These are phyloP conservation scores for Opisthocomus hoazin DNA, from an alignment of 2,113 vertebrate species.

Conservation along the genomic window DNA sequence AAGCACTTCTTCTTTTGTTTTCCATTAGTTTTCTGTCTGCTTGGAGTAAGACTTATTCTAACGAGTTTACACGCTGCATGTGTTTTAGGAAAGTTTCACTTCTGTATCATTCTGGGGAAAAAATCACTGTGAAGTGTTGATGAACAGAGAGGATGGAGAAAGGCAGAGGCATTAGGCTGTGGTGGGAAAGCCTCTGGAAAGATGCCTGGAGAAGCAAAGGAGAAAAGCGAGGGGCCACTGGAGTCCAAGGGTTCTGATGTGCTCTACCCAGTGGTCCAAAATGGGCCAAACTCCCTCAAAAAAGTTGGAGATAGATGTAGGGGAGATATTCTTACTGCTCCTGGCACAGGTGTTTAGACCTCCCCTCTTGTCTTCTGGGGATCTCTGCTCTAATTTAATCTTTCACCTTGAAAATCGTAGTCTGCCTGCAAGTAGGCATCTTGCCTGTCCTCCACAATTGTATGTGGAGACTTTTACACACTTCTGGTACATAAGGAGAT, in stretches of 20 bases:
- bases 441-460: neutral
- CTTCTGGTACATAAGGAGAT: too few species aligned
- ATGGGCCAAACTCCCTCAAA: neutral
- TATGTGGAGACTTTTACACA: neutral
- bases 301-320: neutral
- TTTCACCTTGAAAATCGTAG: neutral
- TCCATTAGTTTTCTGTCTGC: neutral
- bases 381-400: neutral
- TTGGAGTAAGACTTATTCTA: neutral
- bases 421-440: neutral
- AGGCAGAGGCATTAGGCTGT: neutral
- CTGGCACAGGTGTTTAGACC: neutral
- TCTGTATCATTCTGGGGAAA: neutral
- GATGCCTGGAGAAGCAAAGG: neutral
- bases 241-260: neutral
- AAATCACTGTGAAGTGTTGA: neutral
- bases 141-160: neutral
- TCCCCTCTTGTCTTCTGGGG: neutral
- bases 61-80: neutral
- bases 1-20: neutral
- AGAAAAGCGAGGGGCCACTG: neutral
- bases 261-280: neutral
- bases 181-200: neutral
- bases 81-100: neutral
- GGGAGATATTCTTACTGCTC: neutral